Evolutionary conservation across 2,797 vertebrate species (phyloP), one percentile per base, ranked within the genome.

Genomic region (Gambusia yucatana): DNA sequence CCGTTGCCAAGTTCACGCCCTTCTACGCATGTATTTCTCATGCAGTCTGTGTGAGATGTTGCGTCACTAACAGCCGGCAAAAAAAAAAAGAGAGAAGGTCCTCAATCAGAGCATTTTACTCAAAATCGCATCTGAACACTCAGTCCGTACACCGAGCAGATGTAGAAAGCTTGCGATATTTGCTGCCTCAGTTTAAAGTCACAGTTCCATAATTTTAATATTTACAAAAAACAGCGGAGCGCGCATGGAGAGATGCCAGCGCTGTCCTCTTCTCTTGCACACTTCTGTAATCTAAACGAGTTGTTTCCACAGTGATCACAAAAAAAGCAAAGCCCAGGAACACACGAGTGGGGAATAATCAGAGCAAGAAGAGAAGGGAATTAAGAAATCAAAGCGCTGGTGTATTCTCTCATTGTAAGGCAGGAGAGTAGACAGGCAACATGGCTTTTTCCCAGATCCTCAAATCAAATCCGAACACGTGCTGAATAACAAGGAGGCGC

Each of bases 1-100:
- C 77, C 80, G 80, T 79, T 84, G 81, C 73, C 43, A 82, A 94
- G 93, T 94, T 93, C 94, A 95, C 94, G 94, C 93, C 94, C 94
- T 92, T 93, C 85, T 39, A 88, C 91, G 89, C 89, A 81, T 88
- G 90, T 67, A 70, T 88, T 79, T 85, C 78, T 92, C 91, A 86
- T 89, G 88, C 89, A 90, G 83, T 44, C 85, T 55, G 70, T 78
- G 81, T 55, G 84, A 84, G 83, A 76, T 86, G 91, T 91, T 93
- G 92, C 92, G 92, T 93, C 94, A 93, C 90, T 80, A 89, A 83
- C 77, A 88, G 63, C 83, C 83, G 78, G 84, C 39, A 72, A n/a
- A 39, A 39, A 76, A 47, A 39, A 72, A n/a, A 69, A n/a, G 13
- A 73, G 10, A 79, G 63, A 17, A 79, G 63, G 50, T 44, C 44